These are phyloP conservation scores for Lophotriccus pileatus DNA, from an alignment of 2,797 vertebrate species.

Conservation along the genomic window DNA sequence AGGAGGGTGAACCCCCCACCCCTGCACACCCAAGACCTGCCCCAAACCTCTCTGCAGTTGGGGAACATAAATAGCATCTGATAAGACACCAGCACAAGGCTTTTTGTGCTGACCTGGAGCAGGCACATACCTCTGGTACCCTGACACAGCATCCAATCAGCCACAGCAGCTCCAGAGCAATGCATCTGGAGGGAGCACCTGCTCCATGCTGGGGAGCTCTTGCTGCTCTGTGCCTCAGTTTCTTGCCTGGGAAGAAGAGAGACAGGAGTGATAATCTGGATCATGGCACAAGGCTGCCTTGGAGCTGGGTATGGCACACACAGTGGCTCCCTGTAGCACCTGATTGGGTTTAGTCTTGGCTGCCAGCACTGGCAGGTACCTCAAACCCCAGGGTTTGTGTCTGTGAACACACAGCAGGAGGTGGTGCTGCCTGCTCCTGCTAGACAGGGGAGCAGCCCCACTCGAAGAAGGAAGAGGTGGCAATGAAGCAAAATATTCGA, in stretches of 20 bases:
- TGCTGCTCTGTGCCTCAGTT: background rate
- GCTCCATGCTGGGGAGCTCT: background rate
- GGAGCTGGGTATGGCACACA: accelerated
- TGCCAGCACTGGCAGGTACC: background rate
- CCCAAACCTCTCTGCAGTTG: background rate
- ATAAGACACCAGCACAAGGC: background rate
- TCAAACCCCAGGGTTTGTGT: background rate
- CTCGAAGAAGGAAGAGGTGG: background rate
- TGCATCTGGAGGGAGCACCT: accelerated
- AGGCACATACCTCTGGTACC: background rate
- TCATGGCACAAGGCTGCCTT: background rate
- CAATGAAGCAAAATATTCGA: background rate
- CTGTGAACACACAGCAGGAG: background rate
- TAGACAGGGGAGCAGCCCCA: background rate
- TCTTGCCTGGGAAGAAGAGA: background rate
- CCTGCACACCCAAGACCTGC: background rate
- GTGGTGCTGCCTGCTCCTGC: background rate
- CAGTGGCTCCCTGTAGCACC: background rate
- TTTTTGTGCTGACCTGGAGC: background rate
- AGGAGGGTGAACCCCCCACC: background rate
- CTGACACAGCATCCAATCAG: background rate
- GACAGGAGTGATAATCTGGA: background rate
- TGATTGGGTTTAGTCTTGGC: background rate
- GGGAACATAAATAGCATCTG: background rate
- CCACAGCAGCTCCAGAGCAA: accelerated